Evolutionary conservation across 2,888 invertebrate species (phyloP).

Genomic region (Agrotis puta): DNA sequence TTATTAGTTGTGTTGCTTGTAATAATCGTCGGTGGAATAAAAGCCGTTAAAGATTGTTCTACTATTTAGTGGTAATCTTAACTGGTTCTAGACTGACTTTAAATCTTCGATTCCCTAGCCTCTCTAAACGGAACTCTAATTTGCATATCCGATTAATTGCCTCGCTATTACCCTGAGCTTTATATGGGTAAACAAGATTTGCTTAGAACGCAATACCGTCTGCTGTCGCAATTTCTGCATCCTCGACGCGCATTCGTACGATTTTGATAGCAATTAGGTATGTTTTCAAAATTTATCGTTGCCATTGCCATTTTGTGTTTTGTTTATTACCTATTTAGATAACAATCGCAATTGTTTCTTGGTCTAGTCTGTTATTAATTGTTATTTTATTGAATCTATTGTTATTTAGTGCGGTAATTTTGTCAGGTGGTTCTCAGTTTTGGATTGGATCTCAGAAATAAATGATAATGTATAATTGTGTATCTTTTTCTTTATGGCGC

Average conservation of each 20-base stretch:
- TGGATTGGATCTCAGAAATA: slow-evolving; percentile 16
- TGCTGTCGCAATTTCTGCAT: slow-evolving; percentile 47
- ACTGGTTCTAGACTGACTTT: background rate
- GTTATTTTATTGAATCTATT: slow-evolving; percentile 38
- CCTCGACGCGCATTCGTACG: slow-evolving; percentile 38
- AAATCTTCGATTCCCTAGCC: slow-evolving; percentile 23
- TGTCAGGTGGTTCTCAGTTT: background rate
- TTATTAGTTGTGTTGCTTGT: background rate
- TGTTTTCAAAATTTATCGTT: slow-evolving; percentile 58
- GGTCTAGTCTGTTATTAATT: slow-evolving; percentile 37
- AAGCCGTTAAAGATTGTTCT: background rate
- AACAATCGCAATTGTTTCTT: slow-evolving; percentile 62
- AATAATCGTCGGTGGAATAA: background rate
- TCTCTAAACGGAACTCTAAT: slow-evolving; percentile 32
- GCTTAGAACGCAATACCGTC: slow-evolving; percentile 45
- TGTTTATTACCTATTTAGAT: slow-evolving; percentile 54
- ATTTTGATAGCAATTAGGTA: slow-evolving; percentile 64
- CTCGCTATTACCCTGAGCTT: slow-evolving; percentile 45
- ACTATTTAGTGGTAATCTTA: too few relatives aligned
- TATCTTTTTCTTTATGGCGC: background rate
- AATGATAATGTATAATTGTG: background rate
- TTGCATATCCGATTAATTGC: slow-evolving; percentile 60
- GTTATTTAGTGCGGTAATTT: slow-evolving; percentile 20
- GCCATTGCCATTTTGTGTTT: slow-evolving; percentile 52
- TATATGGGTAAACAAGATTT: slow-evolving; percentile 61